Evolutionary conservation across 1,140 invertebrate genomes (phyloP).

Genomic region (Nilaparvata lugens): DNA sequence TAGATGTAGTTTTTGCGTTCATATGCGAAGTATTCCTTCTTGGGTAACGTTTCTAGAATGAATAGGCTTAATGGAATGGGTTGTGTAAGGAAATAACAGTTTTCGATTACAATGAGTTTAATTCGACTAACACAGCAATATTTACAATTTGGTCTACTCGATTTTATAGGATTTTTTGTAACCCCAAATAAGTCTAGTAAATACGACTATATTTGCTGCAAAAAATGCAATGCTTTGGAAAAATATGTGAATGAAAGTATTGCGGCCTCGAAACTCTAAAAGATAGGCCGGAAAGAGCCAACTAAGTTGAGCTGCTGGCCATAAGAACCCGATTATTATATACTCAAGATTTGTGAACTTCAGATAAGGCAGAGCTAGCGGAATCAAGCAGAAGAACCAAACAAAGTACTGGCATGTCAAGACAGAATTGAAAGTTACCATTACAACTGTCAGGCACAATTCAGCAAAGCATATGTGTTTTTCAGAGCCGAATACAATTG

Average conservation of each 20-base stretch:
- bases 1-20: too few relatives aligned
- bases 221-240: slow-evolving; percentile 69
- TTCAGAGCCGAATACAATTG: slow-evolving; percentile 53
- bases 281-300: slow-evolving; percentile 90
- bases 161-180: slow-evolving; percentile 33
- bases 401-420: slow-evolving; percentile 97
- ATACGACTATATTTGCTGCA: slow-evolving; percentile 60
- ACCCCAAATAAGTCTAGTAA: slow-evolving; percentile 53
- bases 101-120: too few relatives aligned
- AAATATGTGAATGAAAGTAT: slow-evolving; percentile 75
- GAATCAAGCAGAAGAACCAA: slow-evolving; percentile 88
- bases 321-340: slow-evolving; percentile 44
- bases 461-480: slow-evolving; percentile 73
- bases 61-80: too few relatives aligned
- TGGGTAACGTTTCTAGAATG: too few relatives aligned
- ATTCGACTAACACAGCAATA: too few relatives aligned
- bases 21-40: too few relatives aligned
- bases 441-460: slow-evolving; percentile 73
- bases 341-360: slow-evolving; percentile 42
- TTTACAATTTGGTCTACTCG: too few relatives aligned
- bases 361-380: slow-evolving; percentile 60
- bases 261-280: slow-evolving; percentile 78
- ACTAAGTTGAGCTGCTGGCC: slow-evolving; percentile 67
- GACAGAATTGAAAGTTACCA: slow-evolving; percentile 94
- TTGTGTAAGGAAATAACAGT: too few relatives aligned